phyloP scores from a whole-genome alignment of 2,888 invertebrate species.

The Coleophora deauratella region DNA sequence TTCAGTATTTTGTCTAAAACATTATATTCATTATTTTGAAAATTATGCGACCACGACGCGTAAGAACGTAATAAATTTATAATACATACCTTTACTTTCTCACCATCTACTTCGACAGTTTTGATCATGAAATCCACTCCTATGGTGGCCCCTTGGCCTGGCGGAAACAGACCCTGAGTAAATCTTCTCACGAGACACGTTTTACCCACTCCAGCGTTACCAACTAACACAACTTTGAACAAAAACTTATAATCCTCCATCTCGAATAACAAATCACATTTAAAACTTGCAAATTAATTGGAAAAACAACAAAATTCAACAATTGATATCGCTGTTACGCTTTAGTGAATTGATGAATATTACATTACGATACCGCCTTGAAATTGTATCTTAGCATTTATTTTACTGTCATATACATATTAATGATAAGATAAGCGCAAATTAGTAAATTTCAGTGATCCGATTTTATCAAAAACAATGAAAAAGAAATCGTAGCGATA shows the following conservation, averaged over 20 bases:
- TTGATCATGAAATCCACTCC: slow-evolving; percentile 99
- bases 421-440: slow-evolving; percentile 39
- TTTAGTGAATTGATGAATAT: slow-evolving; percentile 45
- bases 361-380: slow-evolving; percentile 36
- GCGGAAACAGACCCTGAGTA: slow-evolving; percentile 98
- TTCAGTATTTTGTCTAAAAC: slow-evolving; percentile 7
- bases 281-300: slow-evolving; percentile 18
- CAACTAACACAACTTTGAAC: slow-evolving; percentile 98
- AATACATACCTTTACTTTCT: slow-evolving; percentile 87
- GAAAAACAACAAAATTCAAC: neutral
- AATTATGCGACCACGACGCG: slow-evolving; percentile 34
- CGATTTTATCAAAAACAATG: slow-evolving; percentile 10
- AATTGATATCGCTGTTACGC: slow-evolving; percentile 43
- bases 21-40: slow-evolving; percentile 9
- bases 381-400: slow-evolving; percentile 40
- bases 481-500: neutral
- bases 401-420: slow-evolving; percentile 43
- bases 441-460: neutral
- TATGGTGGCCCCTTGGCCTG: slow-evolving; percentile 98
- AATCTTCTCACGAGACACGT: slow-evolving; percentile 97
- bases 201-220: slow-evolving; percentile 98
- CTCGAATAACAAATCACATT: slow-evolving; percentile 51
- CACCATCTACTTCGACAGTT: slow-evolving; percentile 96
- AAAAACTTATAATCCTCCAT: slow-evolving; percentile 99
- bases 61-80: slow-evolving; percentile 1